Conservation (phyloP, 2,113 vertebrate species). For the Oncorhynchus nerka region DNA sequence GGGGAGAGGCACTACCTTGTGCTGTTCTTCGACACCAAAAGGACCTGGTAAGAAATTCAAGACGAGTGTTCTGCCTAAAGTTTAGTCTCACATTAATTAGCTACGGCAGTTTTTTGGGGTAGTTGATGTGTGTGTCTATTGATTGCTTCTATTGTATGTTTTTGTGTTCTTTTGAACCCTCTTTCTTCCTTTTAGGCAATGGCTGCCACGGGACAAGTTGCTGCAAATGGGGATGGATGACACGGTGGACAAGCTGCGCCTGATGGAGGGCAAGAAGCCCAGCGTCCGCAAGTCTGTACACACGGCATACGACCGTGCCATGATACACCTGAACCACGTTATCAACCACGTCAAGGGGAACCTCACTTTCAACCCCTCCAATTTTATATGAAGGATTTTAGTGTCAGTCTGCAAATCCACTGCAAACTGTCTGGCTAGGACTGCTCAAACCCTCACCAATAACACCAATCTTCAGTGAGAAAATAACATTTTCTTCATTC, state of each 20-base stretch:
- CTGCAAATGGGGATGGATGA: conserved; percentile 88
- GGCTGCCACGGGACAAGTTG: conserved; percentile 92
- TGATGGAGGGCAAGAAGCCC: conserved; percentile 95
- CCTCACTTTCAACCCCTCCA: conserved; percentile 83
- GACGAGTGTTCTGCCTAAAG: conserved; percentile 12
- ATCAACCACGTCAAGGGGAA: conserved; percentile 87
- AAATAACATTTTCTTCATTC: neutral
- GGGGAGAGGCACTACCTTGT: conserved; percentile 92
- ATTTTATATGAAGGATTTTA: conserved; percentile 79
- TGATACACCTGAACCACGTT: conserved; percentile 89
- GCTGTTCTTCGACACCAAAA: conserved; percentile 98
- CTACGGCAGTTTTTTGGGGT: neutral
- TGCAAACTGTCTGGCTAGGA: conserved; percentile 25
- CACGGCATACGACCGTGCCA: conserved; percentile 92
- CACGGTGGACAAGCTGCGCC: conserved; percentile 92
- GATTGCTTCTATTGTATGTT: neutral
- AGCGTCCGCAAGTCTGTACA: conserved; percentile 97
- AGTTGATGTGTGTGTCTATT: too few species aligned
- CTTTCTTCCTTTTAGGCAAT: conserved; percentile 83
- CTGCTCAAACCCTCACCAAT: conserved; percentile 17
- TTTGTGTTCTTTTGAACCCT: neutral
- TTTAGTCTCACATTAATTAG: neutral
- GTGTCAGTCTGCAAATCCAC: conserved; percentile 30
- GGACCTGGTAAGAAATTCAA: conserved; percentile 88
- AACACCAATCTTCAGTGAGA: too few species aligned